phyloP scores from a whole-genome alignment of 1,140 invertebrate genomes.

The Thalassaphorura encarpata region DNA sequence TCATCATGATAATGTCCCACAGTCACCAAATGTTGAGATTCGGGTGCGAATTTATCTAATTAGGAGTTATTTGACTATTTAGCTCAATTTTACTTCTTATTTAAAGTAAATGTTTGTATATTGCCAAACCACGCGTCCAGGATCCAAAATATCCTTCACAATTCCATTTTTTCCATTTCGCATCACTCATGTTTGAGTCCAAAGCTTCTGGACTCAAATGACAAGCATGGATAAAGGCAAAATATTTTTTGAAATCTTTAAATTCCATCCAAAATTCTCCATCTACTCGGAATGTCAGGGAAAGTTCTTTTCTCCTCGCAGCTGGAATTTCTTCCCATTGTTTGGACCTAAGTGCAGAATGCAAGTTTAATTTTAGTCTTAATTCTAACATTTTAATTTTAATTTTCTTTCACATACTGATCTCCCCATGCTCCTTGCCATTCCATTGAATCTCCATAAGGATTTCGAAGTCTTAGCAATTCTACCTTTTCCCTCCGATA shows the following conservation, averaged over 20 bases:
- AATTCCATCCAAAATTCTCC: neutral
- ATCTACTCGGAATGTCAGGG: neutral
- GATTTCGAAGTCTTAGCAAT: neutral
- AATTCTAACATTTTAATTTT: neutral
- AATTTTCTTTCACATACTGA: neutral
- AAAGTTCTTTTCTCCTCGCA: neutral
- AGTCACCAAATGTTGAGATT: neutral
- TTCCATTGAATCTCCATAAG: neutral
- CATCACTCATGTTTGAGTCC: neutral
- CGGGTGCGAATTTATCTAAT: neutral
- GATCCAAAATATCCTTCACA: neutral
- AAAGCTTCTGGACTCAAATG: neutral
- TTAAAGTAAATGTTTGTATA: neutral
- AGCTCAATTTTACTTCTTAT: neutral
- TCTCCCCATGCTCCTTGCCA: neutral
- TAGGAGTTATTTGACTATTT: neutral
- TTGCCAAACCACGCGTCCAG: neutral
- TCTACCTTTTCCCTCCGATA: neutral
- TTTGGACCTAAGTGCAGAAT: neutral
- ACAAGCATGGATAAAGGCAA: neutral
- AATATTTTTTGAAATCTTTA: neutral
- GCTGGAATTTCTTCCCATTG: neutral
- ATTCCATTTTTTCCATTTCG: neutral
- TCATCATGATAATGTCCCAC: neutral
- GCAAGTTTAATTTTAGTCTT: neutral